Evolutionary conservation across 2,113 vertebrate species (phyloP).

Genomic region (Varanus salvator): DNA sequence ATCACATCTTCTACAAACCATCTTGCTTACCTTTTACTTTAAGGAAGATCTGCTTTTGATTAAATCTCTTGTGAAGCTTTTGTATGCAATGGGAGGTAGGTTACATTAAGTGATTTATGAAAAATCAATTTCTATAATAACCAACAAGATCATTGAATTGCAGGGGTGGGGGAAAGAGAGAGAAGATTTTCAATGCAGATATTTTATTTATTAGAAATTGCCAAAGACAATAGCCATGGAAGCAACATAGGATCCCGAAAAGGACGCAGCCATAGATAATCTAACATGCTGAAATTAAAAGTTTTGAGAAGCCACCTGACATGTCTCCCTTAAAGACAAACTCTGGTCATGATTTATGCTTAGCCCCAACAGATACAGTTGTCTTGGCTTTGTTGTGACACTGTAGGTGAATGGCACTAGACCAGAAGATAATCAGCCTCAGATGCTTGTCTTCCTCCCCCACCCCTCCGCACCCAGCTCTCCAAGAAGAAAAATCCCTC

Average conservation of each 20-base stretch:
- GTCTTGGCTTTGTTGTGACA: conserved; percentile 17
- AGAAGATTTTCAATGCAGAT: conserved; percentile 57
- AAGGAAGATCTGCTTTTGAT: conserved; percentile 67
- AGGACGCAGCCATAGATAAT: conserved; percentile 55
- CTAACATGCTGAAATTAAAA: conserved; percentile 47
- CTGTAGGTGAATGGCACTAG: conserved; percentile 29
- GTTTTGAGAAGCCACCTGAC: background rate
- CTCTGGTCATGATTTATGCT: conserved; percentile 6
- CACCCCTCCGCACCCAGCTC: background rate
- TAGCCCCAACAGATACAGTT: conserved; percentile 39
- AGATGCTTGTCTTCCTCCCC: conserved; percentile 41
- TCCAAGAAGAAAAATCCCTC: conserved; percentile 59
- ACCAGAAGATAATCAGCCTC: background rate
- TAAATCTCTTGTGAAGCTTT: conserved; percentile 66
- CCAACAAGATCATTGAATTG: conserved; percentile 54
- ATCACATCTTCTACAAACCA: conserved; percentile 36
- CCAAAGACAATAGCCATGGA: conserved; percentile 29
- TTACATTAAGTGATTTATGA: conserved; percentile 66
- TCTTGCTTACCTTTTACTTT: background rate
- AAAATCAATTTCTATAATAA: conserved; percentile 75
- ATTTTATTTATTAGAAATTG: conserved; percentile 47
- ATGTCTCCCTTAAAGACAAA: conserved; percentile 24
- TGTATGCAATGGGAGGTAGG: conserved; percentile 71
- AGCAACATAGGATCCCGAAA: conserved; percentile 26
- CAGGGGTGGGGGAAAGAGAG: conserved; percentile 5